These are phyloP conservation scores for Leptestheria dahalacensis DNA, from an alignment of 1,140 invertebrate genomes.

Conservation along the genomic window DNA sequence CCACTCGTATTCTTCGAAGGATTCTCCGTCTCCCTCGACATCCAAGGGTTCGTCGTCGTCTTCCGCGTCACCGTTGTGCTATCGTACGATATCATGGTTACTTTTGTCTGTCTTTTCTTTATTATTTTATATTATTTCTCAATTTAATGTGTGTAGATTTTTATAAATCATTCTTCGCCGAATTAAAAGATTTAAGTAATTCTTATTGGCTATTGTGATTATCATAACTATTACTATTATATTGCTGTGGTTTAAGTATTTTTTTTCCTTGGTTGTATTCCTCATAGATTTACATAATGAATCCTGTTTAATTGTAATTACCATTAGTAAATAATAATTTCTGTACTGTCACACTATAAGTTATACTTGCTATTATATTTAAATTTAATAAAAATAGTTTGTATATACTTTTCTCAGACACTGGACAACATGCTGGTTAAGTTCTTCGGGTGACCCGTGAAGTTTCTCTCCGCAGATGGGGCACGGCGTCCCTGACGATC, in stretches of 20 bases:
- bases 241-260: too few species aligned
- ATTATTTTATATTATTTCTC: slow-evolving; percentile 2
- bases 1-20: slow-evolving; percentile 68
- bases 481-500: slow-evolving; percentile 33
- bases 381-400: too few species aligned
- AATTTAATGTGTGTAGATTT: slow-evolving; percentile 17
- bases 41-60: slow-evolving; percentile 47
- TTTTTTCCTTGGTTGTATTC: too few species aligned
- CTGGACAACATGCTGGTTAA: slow-evolving; percentile 58
- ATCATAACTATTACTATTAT: too few species aligned
- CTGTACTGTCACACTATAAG: too few species aligned
- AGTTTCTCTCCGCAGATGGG: slow-evolving; percentile 56
- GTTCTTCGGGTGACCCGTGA: slow-evolving; percentile 42
- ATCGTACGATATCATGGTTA: too few species aligned
- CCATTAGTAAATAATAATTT: too few species aligned
- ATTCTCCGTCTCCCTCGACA: slow-evolving; percentile 36
- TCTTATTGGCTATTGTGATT: too few species aligned
- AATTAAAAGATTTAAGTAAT: slow-evolving; percentile 8
- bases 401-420: slow-evolving; percentile 47
- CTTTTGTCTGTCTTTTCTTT: too few species aligned
- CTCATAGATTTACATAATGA: too few species aligned
- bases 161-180: background rate
- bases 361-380: too few species aligned
- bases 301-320: too few species aligned
- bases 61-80: slow-evolving; percentile 20